Evolutionary conservation across 2,797 vertebrate genomes (phyloP).

Genomic region (Loriculus beryllinus): DNA sequence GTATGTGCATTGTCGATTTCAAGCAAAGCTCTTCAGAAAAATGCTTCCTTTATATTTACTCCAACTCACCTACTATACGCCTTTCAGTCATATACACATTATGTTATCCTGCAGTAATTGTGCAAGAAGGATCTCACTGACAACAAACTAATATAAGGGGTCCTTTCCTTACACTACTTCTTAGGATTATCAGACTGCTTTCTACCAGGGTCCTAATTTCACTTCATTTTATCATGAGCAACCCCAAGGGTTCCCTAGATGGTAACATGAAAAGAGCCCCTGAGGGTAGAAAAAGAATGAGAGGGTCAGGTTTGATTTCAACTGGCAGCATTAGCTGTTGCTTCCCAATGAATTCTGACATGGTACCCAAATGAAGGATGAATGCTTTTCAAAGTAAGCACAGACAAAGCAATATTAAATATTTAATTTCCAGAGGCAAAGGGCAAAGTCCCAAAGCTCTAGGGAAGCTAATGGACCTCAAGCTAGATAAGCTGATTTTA

Average conservation of each 20-base stretch:
- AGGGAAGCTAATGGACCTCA: conserved; percentile 47
- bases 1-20: neutral
- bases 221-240: conserved; percentile 78
- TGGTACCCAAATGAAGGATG: conserved; percentile 56
- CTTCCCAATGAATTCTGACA: conserved; percentile 61
- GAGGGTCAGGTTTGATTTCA: conserved; percentile 61
- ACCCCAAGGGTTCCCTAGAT: conserved; percentile 70
- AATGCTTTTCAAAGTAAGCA: conserved; percentile 56
- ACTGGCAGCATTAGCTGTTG: conserved; percentile 63
- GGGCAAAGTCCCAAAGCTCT: conserved; percentile 42
- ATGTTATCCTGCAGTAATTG: neutral
- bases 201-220: conserved; percentile 77
- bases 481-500: neutral
- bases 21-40: neutral
- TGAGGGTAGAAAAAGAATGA: conserved; percentile 19
- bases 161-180: conserved; percentile 73
- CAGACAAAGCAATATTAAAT: conserved; percentile 72
- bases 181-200: conserved; percentile 74
- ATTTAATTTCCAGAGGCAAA: conserved; percentile 71
- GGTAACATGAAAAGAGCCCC: conserved; percentile 74
- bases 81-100: neutral
- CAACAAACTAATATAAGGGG: conserved; percentile 38
- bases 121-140: conserved; percentile 9
- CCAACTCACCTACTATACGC: neutral
- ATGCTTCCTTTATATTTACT: neutral